Evolutionary conservation across 2,888 invertebrate species (phyloP), one percentile per base, ranked within the genome.

Genomic region (Acanthoscelides obtectus): DNA sequence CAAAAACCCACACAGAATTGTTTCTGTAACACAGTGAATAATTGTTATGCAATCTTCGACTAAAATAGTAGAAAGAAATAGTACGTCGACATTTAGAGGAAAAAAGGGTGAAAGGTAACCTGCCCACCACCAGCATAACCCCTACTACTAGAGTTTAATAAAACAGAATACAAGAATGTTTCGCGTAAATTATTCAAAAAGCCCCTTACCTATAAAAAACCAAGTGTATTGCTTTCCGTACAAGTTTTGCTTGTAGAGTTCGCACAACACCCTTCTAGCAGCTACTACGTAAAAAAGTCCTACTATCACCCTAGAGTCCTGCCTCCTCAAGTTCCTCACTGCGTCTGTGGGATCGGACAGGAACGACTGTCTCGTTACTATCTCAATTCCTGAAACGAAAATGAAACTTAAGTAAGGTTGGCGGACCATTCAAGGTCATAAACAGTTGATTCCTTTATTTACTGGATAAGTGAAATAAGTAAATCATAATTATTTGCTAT

Each of bases 281-380:
- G 98, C 98, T 6, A 97, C 97, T 73, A 98, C 99, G 87, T 99
- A 99, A 88, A 99, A 99, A 70, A 99, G 89, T 0, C 99, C 99
- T 22, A 99, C 97, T 78, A 99, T 97, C 78, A 99, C 97, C 76
- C 99, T 89, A 2, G 99, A 98, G 86, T 99, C 99, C 85, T 98
- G 98, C 69, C 98, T 90, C 75, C 96, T 89, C 66, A 99, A 88
- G 86, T 98, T 99, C 76, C 96, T 90, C 68, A 99, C 98, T 20
- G 98, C 98, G 85, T 98, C 98, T 6, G 94, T 92, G 2, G 99
- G 99, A 87, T 99, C 98, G 70, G 97, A 97, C 72, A 98, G 90
- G 85, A 99, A 99, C 80, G 97, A 97, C 87, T 99, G 98, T 74
- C 99, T 89, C 64, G 97, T 97, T 75, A 97, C 95, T 80, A 99